Conservation (phyloP, 2,797 vertebrate genomes). For the Notoglanidium macrostoma region DNA sequence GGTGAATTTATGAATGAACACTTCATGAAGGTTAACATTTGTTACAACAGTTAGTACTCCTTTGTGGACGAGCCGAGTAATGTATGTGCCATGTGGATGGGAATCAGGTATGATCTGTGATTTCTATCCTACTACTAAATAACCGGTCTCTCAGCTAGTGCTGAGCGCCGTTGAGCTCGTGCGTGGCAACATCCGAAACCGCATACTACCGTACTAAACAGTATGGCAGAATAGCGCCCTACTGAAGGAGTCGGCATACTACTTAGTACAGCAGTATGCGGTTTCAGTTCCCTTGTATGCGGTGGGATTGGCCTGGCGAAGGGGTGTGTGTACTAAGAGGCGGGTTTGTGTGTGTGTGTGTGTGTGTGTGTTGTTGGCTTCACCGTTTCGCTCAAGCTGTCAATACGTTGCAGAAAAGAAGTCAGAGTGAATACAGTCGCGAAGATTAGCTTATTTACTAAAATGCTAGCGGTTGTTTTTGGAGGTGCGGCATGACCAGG, state of each 20-base stretch:
- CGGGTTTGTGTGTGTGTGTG: slow-evolving; percentile 9
- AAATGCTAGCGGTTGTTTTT: not conserved
- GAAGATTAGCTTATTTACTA: not conserved
- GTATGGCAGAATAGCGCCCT: not conserved
- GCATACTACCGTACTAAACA: not conserved
- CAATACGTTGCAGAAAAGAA: slow-evolving; percentile 69
- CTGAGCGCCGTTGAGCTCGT: not conserved
- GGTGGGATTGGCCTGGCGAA: slow-evolving; percentile 35
- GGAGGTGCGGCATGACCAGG: slow-evolving; percentile 15
- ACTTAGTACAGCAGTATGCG: slow-evolving; percentile 5
- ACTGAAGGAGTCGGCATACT: not conserved
- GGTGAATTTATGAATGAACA: not conserved
- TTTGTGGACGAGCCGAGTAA: not conserved
- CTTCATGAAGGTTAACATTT: not conserved
- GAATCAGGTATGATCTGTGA: not conserved
- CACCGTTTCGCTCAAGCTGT: slow-evolving; percentile 63
- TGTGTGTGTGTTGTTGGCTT: slow-evolving; percentile 58
- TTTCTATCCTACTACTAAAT: not conserved
- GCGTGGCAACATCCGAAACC: not conserved
- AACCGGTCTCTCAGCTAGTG: not conserved
- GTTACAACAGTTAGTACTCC: not conserved
- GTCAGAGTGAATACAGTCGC: not conserved
- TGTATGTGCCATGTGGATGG: not conserved
- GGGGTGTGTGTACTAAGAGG: slow-evolving; percentile 30
- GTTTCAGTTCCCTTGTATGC: not conserved